Conservation (phyloP, 2,888 invertebrate genomes). For the Synanthedon myopaeformis region DNA sequence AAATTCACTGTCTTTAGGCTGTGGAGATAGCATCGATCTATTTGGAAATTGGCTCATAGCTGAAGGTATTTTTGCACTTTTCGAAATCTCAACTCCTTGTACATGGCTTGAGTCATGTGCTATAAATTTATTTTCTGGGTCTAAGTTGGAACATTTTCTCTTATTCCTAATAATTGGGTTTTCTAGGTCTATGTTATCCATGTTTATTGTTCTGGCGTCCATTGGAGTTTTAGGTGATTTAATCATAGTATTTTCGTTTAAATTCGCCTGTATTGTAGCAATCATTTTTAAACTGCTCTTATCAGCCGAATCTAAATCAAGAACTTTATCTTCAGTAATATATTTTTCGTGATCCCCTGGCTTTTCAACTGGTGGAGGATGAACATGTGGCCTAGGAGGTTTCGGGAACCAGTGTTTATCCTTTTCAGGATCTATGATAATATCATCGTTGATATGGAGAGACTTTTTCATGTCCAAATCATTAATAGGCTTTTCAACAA, state of each 20-base stretch:
- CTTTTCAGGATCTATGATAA: conserved; percentile 29
- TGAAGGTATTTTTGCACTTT: conserved; percentile 62
- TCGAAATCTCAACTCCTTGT: conserved; percentile 59
- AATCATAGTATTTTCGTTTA: conserved; percentile 64
- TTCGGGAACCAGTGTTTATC: conserved; percentile 55
- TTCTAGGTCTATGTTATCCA: conserved; percentile 47
- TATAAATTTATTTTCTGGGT: conserved; percentile 51
- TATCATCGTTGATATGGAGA: conserved; percentile 16
- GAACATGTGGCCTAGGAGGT: conserved; percentile 44
- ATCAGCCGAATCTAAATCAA: conserved; percentile 51
- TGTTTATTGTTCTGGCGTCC: conserved; percentile 53
- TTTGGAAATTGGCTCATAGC: conserved; percentile 54
- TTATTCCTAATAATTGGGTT: conserved; percentile 31
- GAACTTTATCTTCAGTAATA: conserved; percentile 57
- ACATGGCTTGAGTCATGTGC: conserved; percentile 53
- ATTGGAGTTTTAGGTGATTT: conserved; percentile 64
- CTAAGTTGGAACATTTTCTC: conserved; percentile 39
- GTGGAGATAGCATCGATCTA: conserved; percentile 79
- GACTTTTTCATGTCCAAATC: conserved; percentile 33
- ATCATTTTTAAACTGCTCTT: conserved; percentile 61
- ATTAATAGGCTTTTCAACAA: conserved; percentile 15
- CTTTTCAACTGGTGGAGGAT: conserved; percentile 54
- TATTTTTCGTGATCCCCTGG: conserved; percentile 55
- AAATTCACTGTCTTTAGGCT: conserved; percentile 73
- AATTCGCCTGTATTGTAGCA: conserved; percentile 59